Evolutionary conservation across 1,140 invertebrate species (phyloP).

Genomic region (Agrypnia vestita): DNA sequence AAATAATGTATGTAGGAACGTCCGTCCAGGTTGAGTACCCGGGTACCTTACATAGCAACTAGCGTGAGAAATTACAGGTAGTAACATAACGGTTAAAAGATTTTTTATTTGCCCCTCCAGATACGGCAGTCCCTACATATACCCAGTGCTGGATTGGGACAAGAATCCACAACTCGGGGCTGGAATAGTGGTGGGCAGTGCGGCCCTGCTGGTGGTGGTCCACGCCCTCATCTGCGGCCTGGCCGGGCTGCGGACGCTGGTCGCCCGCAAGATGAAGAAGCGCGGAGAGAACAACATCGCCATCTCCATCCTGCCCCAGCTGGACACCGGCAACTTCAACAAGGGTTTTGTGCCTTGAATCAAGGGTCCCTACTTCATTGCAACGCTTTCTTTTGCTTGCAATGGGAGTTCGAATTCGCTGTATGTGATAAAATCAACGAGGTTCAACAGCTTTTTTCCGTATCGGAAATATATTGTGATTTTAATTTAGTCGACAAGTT

Average conservation of each 20-base stretch:
- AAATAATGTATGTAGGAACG: no score
- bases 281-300: slow-evolving; percentile 25
- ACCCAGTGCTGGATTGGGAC: slow-evolving; percentile 67
- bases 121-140: slow-evolving; percentile 66
- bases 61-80: no score
- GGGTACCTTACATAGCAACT: no score
- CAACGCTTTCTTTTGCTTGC: no score
- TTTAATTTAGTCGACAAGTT: no score
- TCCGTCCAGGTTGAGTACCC: no score
- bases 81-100: no score
- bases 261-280: not conserved
- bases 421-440: no score
- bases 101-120: slow-evolving; percentile 63
- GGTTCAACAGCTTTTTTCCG: no score
- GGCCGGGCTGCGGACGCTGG: slow-evolving; percentile 59
- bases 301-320: not conserved
- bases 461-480: no score
- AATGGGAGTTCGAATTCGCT: no score
- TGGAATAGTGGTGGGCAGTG: slow-evolving; percentile 63
- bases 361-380: no score
- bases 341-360: slow-evolving; percentile 26
- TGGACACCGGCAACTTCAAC: slow-evolving; percentile 12
- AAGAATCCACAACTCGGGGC: slow-evolving; percentile 62
- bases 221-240: slow-evolving; percentile 64
- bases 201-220: slow-evolving; percentile 63